A percentile compares a stretch with the other conserved stretches of the same genome.
Conservation (phyloP, 2,797 vertebrate species). For the Halcyon leucocephala region DNA sequence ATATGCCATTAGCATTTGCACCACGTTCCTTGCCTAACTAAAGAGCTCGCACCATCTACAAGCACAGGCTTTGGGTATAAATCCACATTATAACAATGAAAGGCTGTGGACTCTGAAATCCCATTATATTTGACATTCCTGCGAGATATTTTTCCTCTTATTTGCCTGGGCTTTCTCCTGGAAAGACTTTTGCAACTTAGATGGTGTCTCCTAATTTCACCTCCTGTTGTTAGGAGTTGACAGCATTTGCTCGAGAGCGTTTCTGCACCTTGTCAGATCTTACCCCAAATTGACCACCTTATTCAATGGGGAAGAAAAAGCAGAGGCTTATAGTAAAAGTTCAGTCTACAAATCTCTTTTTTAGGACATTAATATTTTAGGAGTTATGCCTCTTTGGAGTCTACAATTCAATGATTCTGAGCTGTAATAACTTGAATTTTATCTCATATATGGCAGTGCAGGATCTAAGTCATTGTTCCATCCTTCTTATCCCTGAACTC, state of each 20-base stretch:
- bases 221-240: background rate
- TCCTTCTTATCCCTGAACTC: background rate
- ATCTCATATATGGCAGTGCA: background rate
- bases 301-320: background rate
- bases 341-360: background rate
- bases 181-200: background rate
- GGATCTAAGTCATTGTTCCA: background rate
- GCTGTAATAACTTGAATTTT: background rate
- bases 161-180: background rate
- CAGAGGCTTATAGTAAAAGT: background rate
- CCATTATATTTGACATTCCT: background rate
- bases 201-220: background rate
- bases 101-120: background rate
- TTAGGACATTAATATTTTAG: background rate
- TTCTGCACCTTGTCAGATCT: background rate
- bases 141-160: background rate
- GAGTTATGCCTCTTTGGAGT: background rate
- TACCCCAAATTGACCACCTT: background rate
- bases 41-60: background rate
- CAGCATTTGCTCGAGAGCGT: background rate
- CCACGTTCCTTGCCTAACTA: background rate
- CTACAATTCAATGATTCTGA: background rate
- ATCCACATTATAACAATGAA: background rate
- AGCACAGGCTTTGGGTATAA: background rate
- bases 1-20: conserved; percentile 3